Evolutionary conservation across 2,113 vertebrate genomes (phyloP), one percentile per base, ranked within the genome.

Genomic region (Pelusios castaneus): DNA sequence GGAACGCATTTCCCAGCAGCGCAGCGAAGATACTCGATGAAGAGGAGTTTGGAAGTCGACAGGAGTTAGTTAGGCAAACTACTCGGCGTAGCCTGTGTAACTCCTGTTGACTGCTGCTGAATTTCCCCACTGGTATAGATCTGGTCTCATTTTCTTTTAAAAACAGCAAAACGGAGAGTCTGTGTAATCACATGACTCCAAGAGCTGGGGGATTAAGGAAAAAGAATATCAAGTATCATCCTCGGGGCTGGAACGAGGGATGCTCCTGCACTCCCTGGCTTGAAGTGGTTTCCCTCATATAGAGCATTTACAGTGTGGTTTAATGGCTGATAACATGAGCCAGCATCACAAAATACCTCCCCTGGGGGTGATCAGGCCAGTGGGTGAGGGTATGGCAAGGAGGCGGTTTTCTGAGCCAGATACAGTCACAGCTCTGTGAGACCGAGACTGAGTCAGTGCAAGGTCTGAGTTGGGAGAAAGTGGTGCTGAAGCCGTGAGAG

Each of bases 321-420:
- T 16, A 52, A 52, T 52, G 51, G 51, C 51, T 90, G 29, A 27
- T 21, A 21, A 2, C 22, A 43, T 41, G 70, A 41, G 24, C 25
- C 24, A 8, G n/a, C 3, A 31, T 38, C 63, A 22, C 77, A 56
- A 78, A 47, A 6, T 45, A 0, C 49, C 14, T 82, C 43, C 93
- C 82, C 22, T 80, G 38, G 41, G 25, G 38, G 41, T 0, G 16
- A 73, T 88, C 1, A 6, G 16, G 52, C 73, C 82, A 17, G 3
- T 14, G n/a, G 51, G 31, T 63, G 56, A 45, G 88, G 80, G 8
- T 73, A 27, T 6, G 41, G 13, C 49, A 56, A 43, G 27, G 38
- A 76, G 54, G 2, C 12, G n/a, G 54, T 8, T 1, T 80, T 27
- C 49, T 21, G 80, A 87, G 29, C 79, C 31, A 12, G 0, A 0